A percentile compares a stretch with the other conserved stretches of the same genome.
phyloP scores from a whole-genome alignment of 2,797 vertebrate species.

The Bradypodion ventrale region DNA sequence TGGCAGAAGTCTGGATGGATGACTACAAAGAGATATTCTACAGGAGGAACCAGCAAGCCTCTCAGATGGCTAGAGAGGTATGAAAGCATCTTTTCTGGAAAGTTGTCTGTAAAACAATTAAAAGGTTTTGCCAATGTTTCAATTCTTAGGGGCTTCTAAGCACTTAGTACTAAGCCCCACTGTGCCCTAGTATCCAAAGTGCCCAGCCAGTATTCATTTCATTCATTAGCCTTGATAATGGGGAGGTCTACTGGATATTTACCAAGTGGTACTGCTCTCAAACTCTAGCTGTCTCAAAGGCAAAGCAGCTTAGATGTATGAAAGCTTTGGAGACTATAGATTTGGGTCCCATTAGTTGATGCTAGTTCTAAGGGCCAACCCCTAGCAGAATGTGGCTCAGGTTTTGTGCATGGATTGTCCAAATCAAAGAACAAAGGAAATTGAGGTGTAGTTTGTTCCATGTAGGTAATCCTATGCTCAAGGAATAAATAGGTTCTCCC shows the following conservation, averaged over 20 bases:
- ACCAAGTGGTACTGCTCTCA: not conserved
- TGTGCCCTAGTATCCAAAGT: too few species aligned
- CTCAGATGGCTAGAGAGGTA: slow-evolving; percentile 86
- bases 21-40: slow-evolving; percentile 91
- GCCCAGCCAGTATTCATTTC: too few species aligned
- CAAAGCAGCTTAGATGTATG: not conserved
- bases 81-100: not conserved
- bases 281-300: not conserved
- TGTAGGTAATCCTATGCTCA: not conserved
- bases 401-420: not conserved
- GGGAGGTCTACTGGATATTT: not conserved
- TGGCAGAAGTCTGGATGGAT: slow-evolving; percentile 98
- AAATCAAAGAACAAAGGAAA: not conserved
- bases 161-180: not conserved
- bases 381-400: not conserved
- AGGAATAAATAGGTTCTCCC: not conserved
- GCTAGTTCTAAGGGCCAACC: too few species aligned
- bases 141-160: not conserved
- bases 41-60: slow-evolving; percentile 86
- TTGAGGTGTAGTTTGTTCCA: not conserved
- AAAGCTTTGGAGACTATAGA: not conserved
- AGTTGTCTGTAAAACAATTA: not conserved
- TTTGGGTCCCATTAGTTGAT: too few species aligned
- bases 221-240: too few species aligned
- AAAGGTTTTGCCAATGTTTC: too few species aligned